These are phyloP conservation scores for Diplosoma virens DNA, from an alignment of 23 tunicate genomes.

Conservation along the genomic window DNA sequence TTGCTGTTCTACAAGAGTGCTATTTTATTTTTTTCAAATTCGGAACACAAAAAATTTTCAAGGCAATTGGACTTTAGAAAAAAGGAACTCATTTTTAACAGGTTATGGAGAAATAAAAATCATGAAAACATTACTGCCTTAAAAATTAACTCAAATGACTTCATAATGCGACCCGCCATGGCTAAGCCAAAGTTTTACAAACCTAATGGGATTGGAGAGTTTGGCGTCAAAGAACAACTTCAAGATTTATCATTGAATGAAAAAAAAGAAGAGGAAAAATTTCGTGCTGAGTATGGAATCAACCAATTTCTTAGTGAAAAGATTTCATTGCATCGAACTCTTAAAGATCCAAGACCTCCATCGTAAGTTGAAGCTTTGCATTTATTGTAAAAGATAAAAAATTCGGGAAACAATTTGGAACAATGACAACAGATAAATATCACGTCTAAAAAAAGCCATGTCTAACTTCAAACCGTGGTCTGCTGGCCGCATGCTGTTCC, in stretches of 20 bases:
- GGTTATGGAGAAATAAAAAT: no score
- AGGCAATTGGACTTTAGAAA: no score
- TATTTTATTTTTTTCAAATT: no score
- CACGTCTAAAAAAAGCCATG: no score
- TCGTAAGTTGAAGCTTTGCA: slow-evolving; percentile 30
- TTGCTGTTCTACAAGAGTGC: no score
- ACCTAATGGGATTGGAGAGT: slow-evolving; percentile 23
- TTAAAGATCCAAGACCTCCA: slow-evolving; percentile 32
- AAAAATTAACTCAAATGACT: no score
- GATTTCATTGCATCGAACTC: slow-evolving; percentile 40
- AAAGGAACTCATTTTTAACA: no score
- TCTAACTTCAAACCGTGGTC: no score
- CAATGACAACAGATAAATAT: no score
- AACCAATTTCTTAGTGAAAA: slow-evolving; percentile 40
- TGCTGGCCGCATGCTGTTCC: no score
- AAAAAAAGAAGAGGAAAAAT: neutral
- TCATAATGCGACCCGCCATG: slow-evolving; percentile 41
- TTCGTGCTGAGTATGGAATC: slow-evolving; percentile 22
- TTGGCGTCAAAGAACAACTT: neutral
- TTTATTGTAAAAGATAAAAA: neutral
- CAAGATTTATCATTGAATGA: slow-evolving; percentile 13
- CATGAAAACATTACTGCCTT: no score
- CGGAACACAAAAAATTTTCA: no score
- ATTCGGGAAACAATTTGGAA: neutral
- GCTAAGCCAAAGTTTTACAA: neutral